These are phyloP conservation scores for Mesocentrotus franciscanus DNA, from an alignment of 53 echinoderm and acorn worm species.

Conservation along the genomic window DNA sequence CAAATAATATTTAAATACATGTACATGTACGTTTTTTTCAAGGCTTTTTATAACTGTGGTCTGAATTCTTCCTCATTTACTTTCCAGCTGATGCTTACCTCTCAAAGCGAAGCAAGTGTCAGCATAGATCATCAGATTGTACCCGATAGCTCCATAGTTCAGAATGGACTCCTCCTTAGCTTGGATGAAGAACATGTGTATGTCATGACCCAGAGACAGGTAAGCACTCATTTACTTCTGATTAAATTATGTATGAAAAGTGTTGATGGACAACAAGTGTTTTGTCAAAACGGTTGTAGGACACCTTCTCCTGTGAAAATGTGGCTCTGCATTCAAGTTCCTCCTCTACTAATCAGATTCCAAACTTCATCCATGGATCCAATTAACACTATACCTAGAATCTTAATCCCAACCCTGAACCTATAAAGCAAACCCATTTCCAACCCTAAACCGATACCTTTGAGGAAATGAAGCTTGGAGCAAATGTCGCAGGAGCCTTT, in stretches of 20 bases:
- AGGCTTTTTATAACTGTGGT: background rate
- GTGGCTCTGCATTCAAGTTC: too few species aligned
- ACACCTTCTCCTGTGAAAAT: too few species aligned
- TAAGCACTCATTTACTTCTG: constrained; percentile 47
- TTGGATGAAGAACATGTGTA: constrained; percentile 80
- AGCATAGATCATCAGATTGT: constrained; percentile 79
- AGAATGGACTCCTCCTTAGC: constrained; percentile 81
- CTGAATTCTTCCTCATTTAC: background rate
- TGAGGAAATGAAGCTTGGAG: too few species aligned
- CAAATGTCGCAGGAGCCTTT: too few species aligned
- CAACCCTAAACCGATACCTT: too few species aligned
- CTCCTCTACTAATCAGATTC: too few species aligned
- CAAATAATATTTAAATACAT: too few species aligned
- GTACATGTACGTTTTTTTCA: background rate
- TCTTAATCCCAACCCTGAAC: too few species aligned
- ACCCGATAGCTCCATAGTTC: constrained; percentile 68
- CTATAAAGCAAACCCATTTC: too few species aligned
- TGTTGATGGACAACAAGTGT: background rate
- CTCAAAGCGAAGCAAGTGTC: constrained; percentile 69
- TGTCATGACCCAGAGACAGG: constrained; percentile 88
- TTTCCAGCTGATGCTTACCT: constrained; percentile 78
- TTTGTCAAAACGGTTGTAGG: too few species aligned
- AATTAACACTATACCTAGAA: too few species aligned
- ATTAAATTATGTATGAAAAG: background rate
- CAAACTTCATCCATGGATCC: too few species aligned